These are phyloP conservation scores for Alectoris magna DNA, from an alignment of 2,797 vertebrate genomes.

Conservation along the genomic window DNA sequence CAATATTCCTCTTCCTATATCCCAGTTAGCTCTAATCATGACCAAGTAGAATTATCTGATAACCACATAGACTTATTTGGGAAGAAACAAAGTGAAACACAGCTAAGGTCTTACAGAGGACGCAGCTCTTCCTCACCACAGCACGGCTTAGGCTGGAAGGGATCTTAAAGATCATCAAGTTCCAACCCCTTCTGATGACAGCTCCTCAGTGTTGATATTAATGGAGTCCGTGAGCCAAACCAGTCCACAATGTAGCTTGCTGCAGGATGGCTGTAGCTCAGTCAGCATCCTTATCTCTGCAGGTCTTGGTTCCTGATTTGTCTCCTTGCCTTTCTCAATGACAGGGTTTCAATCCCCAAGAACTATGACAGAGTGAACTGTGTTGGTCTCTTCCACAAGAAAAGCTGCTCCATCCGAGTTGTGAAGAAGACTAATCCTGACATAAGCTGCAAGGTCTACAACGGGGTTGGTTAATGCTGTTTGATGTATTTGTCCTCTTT, in stretches of 20 bases:
- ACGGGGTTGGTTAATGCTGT: slow-evolving; percentile 15
- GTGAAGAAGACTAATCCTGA: slow-evolving; percentile 68
- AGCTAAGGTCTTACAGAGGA: neutral
- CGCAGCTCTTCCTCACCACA: neutral
- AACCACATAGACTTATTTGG: neutral
- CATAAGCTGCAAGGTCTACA: slow-evolving; percentile 63
- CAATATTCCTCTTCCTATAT: neutral
- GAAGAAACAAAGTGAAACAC: neutral
- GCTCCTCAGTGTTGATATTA: neutral
- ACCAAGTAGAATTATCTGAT: neutral
- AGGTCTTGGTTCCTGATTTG: neutral
- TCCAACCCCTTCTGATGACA: no score
- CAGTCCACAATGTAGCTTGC: neutral
- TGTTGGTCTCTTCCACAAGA: slow-evolving; percentile 63
- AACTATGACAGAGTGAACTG: slow-evolving; percentile 63
- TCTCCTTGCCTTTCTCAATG: slow-evolving; percentile 25
- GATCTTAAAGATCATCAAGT: no score
- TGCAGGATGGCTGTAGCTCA: neutral
- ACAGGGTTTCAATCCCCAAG: slow-evolving; percentile 60
- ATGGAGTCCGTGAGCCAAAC: neutral
- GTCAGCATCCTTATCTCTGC: neutral
- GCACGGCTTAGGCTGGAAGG: no score
- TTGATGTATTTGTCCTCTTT: neutral
- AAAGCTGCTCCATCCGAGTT: slow-evolving; percentile 66
- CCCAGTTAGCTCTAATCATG: neutral